phyloP scores from a whole-genome alignment of 2,113 vertebrate genomes.

The Furnarius figulus region DNA sequence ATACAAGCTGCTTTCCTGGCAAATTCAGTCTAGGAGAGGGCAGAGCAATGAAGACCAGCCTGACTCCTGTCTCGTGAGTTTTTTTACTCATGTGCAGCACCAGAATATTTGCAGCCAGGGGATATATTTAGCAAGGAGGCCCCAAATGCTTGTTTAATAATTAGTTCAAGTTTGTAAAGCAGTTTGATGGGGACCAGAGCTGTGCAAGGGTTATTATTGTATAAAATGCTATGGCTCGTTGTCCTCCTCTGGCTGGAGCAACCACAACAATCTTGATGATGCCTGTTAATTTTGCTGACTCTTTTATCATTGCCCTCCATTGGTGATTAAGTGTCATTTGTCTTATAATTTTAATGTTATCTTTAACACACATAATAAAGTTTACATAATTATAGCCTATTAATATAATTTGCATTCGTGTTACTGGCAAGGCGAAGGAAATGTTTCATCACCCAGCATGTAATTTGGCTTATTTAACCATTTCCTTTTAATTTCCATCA shows the following conservation, averaged over 20 bases:
- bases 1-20: not conserved
- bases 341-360: slow-evolving; percentile 74
- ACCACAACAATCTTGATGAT: slow-evolving; percentile 35
- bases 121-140: not conserved
- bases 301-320: slow-evolving; percentile 66
- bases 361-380: slow-evolving; percentile 74
- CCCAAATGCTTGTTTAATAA: slow-evolving; percentile 6
- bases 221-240: not conserved
- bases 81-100: not conserved
- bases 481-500: slow-evolving; percentile 55
- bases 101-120: not conserved
- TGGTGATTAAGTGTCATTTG: slow-evolving; percentile 67
- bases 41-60: not conserved
- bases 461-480: slow-evolving; percentile 65
- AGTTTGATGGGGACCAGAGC: slow-evolving; percentile 33
- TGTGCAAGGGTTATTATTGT: not conserved
- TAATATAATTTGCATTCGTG: slow-evolving; percentile 68
- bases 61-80: fast-evolving
- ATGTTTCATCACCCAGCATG: slow-evolving; percentile 60
- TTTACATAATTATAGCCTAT: slow-evolving; percentile 72
- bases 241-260: slow-evolving; percentile 21
- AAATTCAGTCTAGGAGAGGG: not conserved
- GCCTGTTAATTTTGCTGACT: slow-evolving; percentile 65
- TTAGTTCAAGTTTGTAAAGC: slow-evolving; percentile 41
- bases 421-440: slow-evolving; percentile 42